Conservation (phyloP, 2,797 vertebrate genomes). For the Paramormyrops hopkinsi region DNA sequence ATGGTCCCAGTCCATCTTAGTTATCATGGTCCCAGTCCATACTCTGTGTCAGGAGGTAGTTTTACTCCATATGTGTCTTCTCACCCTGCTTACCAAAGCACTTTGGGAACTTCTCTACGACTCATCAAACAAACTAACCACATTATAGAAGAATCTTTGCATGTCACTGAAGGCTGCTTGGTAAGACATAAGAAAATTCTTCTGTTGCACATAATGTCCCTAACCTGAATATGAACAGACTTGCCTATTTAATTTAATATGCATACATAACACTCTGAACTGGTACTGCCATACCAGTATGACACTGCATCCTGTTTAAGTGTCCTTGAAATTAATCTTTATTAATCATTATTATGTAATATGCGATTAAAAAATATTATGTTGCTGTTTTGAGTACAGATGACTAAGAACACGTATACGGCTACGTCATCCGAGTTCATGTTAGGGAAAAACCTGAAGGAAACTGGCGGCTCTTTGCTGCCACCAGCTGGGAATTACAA, state of each 20-base stretch:
- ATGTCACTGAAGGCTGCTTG: neutral
- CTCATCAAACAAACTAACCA: neutral
- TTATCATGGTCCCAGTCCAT: neutral
- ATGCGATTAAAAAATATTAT: neutral
- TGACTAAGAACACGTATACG: neutral
- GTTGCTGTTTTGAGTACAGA: neutral
- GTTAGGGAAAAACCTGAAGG: neutral
- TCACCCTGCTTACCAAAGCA: neutral
- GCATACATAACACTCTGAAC: neutral
- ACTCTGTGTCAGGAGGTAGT: neutral
- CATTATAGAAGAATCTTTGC: neutral
- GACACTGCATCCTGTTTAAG: neutral
- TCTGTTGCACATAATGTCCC: neutral
- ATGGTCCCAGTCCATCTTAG: neutral
- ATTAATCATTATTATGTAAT: constrained; percentile 6
- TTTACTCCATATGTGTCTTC: neutral
- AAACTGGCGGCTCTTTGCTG: constrained; percentile 5
- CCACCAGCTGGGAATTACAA: neutral
- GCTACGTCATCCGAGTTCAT: neutral
- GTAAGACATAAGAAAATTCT: neutral
- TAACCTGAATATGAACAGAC: neutral
- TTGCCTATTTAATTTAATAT: neutral
- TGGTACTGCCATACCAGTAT: neutral
- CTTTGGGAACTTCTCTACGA: neutral
- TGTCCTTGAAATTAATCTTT: neutral